Evolutionary conservation across 1,140 invertebrate species (phyloP), one percentile per base, ranked within the genome.

Genomic region (Copidosoma floridanum): DNA sequence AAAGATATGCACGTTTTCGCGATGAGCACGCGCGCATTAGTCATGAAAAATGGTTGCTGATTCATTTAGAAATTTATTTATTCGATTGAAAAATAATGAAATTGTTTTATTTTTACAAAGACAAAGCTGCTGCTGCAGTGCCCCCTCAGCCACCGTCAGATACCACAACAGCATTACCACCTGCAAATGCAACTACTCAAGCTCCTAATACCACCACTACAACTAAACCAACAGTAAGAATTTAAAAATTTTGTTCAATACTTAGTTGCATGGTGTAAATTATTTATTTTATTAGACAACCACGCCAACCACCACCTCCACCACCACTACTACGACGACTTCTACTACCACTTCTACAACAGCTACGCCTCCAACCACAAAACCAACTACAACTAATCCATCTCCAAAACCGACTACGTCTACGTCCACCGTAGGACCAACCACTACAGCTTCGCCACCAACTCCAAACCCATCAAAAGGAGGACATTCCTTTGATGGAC

Each of bases 401-500:
- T 16, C 16, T 18, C 32, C n/a, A 4, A 53, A 14, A 3, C 7
- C 50, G 6, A 53, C 50, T 29, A 21, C 7, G 10, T 20, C 53
- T 20, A 23, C 47, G 29, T 16, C 63, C 7, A 11, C 16, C 8
- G 35, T 54, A 54, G 6, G 44, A 18, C 57, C 70, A 6, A 53
- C 46, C 21, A 60, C 61, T 47, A 60, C 67, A 44, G 11, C 66
- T 24, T 32, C 69, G 32, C 57, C 62, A 38, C 10, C 16, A 8
- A 4, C 26, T 8, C 1, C 48, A 2, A 46, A 65, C n/a, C 54
- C 64, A 20, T 27, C 61, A 16, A 63, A 64, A 5, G 57, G 57
- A 21, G 57, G 74, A 18, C 68, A 71, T 1, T n/a, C n/a, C n/a
- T 79, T 79, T 62, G 77, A 79, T 69, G 74, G 69, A 0, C 48